Evolutionary conservation across 2,113 vertebrate species (phyloP), one percentile per base, ranked within the genome.

Genomic region (Myodes glareolus): DNA sequence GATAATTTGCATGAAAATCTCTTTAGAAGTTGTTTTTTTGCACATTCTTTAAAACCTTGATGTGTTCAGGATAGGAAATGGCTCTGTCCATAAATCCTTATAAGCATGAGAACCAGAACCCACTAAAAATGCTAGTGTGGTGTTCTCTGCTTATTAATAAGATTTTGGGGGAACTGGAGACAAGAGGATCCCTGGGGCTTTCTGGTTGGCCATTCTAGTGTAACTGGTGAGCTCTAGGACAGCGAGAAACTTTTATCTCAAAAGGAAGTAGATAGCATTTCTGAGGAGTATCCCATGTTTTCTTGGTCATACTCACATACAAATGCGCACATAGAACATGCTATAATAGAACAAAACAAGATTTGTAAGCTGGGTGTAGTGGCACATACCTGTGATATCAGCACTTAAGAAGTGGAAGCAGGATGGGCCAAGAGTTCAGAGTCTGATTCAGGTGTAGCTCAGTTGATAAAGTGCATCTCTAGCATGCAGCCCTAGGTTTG

Each of bases 11-110:
- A 29, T 82, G 91, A 76, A 73, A 92, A 36, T 65, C 63, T 33
- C 25, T 61, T 94, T 70, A 16, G 68, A 58, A 72, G 31, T 77
- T 50, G 3, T 90, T 76, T 87, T 87, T 87, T 25, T 39, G 39
- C 12, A 29, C 10, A 61, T 91, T 91, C 2, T 94, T 73, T 67
- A 88, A 84, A 95, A 92, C 63, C 68, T 92, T 47, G 78, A 89
- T 80, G 85, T 96, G 3, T 75, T 75, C 58, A 55, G 80, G 29
- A 50, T 47, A 65, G 39, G 27, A 42, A 85, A 9, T 45, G 14
- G 8, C 61, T 84, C 81, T 3, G 9, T 45, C 16, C 12, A 14
- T 85, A 85, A 67, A 85, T 9, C 61, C 39, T 65, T 85, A 31
- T 16, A 65, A 65, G 27, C 16, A 47, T 1, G 25, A 77, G 75